These are phyloP conservation scores for Sebastes itinus DNA, from an alignment of 2,797 vertebrate genomes.

Conservation along the genomic window DNA sequence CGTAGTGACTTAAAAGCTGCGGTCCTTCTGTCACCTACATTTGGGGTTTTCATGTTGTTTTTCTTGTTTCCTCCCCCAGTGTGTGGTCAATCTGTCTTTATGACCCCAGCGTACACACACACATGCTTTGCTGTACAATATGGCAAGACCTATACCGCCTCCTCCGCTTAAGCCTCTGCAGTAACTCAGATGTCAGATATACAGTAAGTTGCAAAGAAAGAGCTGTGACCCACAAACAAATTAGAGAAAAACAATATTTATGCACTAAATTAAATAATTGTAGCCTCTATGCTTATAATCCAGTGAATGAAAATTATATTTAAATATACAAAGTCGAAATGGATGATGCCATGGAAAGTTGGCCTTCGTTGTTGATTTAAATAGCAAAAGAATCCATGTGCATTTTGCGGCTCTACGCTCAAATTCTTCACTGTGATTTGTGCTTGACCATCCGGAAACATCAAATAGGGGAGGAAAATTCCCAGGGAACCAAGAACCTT, in stretches of 20 bases:
- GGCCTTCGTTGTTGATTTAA: background rate
- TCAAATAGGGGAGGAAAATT: too few relatives aligned
- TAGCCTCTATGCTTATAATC: too few relatives aligned
- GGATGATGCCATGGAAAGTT: background rate
- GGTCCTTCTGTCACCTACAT: conserved; percentile 68
- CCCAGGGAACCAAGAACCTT: too few relatives aligned
- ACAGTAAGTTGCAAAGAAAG: background rate
- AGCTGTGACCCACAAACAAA: background rate
- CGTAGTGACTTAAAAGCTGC: conserved; percentile 54
- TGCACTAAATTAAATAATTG: background rate
- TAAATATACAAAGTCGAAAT: background rate
- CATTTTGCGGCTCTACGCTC: background rate
- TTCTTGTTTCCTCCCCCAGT: conserved; percentile 54
- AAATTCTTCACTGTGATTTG: too few relatives aligned
- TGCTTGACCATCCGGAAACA: too few relatives aligned
- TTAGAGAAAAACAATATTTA: background rate
- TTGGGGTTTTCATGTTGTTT: conserved; percentile 61
- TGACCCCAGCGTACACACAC: conserved; percentile 35
- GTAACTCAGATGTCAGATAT: background rate
- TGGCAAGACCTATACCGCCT: conserved; percentile 21
- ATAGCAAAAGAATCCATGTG: background rate
- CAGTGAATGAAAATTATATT: background rate
- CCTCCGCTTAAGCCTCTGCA: conserved; percentile 34
- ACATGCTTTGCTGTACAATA: conserved; percentile 26
- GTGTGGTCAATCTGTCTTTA: conserved; percentile 73